Evolutionary conservation across 2,797 vertebrate genomes (phyloP).

Genomic region (Oceanodroma leucorhoa): DNA sequence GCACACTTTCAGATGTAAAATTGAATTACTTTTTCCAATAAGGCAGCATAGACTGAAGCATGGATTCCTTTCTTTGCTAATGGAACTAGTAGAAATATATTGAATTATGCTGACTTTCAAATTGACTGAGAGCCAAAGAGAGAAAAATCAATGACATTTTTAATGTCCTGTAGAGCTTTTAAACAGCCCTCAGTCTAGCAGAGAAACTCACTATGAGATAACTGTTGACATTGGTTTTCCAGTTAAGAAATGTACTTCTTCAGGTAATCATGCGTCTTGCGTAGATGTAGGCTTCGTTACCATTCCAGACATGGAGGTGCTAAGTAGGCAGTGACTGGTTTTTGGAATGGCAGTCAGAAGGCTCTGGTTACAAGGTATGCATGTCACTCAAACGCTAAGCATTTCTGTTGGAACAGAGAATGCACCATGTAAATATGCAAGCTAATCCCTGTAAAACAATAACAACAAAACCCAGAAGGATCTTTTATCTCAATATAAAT

Average conservation of each 20-base stretch:
- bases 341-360: background rate
- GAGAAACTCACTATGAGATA: background rate
- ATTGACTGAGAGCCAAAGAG: constrained; percentile 41
- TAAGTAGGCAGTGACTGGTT: background rate
- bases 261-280: background rate
- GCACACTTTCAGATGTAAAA: constrained; percentile 62
- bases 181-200: background rate
- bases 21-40: constrained; percentile 67
- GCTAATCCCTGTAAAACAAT: background rate
- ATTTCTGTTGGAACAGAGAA: background rate
- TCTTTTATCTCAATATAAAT: background rate
- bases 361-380: background rate
- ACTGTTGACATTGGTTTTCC: background rate
- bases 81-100: constrained; percentile 53
- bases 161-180: constrained; percentile 46
- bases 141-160: constrained; percentile 60
- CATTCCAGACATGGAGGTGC: background rate
- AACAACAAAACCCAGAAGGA: background rate
- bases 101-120: constrained; percentile 58
- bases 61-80: constrained; percentile 61
- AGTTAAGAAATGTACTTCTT: background rate
- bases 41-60: constrained; percentile 42
- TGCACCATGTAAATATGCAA: background rate
- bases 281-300: background rate
- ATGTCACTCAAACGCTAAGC: background rate